These are phyloP conservation scores for Formicarius rufipectus DNA, from an alignment of 2,113 vertebrate genomes.

Conservation along the genomic window DNA sequence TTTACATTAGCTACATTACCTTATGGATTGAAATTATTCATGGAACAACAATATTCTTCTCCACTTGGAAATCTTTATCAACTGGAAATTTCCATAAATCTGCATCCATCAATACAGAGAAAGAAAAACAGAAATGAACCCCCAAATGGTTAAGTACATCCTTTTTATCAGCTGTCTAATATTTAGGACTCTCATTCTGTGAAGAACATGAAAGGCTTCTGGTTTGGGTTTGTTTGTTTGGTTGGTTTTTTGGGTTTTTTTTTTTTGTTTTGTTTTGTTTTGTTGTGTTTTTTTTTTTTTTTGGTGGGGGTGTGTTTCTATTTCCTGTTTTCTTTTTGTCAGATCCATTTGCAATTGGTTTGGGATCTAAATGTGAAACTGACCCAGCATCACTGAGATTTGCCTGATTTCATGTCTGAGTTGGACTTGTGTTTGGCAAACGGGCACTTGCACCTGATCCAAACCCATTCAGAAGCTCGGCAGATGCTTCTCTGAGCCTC, in stretches of 20 bases:
- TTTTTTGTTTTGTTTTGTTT: not conserved
- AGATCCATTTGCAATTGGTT: not conserved
- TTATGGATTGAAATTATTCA: not conserved
- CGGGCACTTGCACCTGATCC: not conserved
- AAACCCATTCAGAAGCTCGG: slow-evolving; percentile 5
- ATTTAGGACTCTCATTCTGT: not conserved
- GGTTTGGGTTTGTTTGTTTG: too few species aligned
- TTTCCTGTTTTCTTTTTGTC: not conserved
- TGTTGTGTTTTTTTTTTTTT: not conserved
- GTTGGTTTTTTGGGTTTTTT: too few species aligned
- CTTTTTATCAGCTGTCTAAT: not conserved
- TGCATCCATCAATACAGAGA: not conserved
- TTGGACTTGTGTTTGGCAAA: not conserved
- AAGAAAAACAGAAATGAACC: not conserved
- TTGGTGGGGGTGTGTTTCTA: too few species aligned
- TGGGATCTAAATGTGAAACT: not conserved
- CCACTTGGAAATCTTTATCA: not conserved
- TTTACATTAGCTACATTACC: not conserved
- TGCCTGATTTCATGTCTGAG: not conserved
- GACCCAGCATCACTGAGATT: not conserved
- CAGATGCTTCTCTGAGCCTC: slow-evolving; percentile 25
- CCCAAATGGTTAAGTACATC: not conserved
- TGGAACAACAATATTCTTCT: not conserved
- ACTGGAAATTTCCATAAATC: not conserved
- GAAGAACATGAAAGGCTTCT: not conserved